These are phyloP conservation scores for Ceratothoa steindachneri DNA, from an alignment of 2,888 invertebrate genomes.

Conservation along the genomic window DNA sequence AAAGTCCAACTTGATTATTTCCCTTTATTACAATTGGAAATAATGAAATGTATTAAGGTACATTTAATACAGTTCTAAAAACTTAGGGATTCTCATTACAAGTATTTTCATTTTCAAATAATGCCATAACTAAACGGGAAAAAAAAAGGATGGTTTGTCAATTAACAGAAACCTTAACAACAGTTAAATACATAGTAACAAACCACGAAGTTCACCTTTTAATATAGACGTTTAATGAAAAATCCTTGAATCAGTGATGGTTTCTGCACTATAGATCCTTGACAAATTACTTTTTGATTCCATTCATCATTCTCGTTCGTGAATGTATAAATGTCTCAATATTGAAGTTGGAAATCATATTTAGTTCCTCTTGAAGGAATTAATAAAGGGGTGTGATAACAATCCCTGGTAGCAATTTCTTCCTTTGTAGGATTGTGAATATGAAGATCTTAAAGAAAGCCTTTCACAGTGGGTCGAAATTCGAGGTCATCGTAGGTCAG, in stretches of 20 bases:
- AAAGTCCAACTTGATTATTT: not conserved
- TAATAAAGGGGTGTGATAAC: too few relatives aligned
- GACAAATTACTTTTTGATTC: too few relatives aligned
- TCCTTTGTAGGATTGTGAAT: too few relatives aligned
- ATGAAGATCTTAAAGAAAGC: too few relatives aligned
- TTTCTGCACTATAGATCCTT: too few relatives aligned
- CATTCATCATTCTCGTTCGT: too few relatives aligned
- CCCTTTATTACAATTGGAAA: not conserved
- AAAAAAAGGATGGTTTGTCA: not conserved
- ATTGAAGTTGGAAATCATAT: too few relatives aligned
- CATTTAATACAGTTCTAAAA: not conserved
- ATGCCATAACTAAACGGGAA: not conserved
- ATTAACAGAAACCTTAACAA: not conserved
- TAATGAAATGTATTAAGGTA: not conserved
- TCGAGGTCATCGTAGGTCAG: not conserved
- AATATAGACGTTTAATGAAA: not conserved
- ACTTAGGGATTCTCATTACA: not conserved
- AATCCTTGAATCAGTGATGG: too few relatives aligned
- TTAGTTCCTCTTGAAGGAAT: too few relatives aligned
- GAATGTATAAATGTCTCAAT: too few relatives aligned
- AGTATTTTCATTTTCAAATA: not conserved
- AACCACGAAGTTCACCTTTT: not conserved
- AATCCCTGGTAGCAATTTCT: too few relatives aligned
- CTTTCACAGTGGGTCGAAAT: not conserved
- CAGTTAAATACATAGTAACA: not conserved